Percentiles rank a stretch among this genome's conserved stretches.
phyloP scores from a whole-genome alignment of 2,888 invertebrate genomes.

The Synergus japonicus region DNA sequence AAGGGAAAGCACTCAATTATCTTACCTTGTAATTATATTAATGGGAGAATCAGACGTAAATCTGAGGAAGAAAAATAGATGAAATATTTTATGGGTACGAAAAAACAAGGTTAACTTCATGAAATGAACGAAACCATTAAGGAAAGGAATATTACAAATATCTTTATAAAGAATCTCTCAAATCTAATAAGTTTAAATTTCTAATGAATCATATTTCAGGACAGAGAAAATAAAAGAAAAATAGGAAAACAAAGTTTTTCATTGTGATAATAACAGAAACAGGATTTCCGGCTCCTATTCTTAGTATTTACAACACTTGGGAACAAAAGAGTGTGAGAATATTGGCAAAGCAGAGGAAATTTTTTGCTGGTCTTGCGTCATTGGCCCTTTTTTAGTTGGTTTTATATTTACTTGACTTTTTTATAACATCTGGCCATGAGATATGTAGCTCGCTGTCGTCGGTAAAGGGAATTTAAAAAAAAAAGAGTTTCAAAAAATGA shows the following conservation, averaged over 20 bases:
- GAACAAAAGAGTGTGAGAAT: slow-evolving; percentile 5
- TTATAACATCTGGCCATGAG: slow-evolving; percentile 1
- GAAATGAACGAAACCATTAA: background rate
- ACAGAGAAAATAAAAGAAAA: background rate
- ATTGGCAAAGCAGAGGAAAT: background rate
- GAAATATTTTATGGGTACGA: background rate
- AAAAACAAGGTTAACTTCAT: background rate
- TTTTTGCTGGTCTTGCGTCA: background rate
- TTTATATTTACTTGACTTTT: background rate
- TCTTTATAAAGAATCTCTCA: background rate
- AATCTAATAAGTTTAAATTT: background rate
- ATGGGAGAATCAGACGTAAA: background rate
- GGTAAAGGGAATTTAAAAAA: background rate
- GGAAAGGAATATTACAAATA: background rate
- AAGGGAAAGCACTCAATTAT: background rate
- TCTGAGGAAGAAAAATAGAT: background rate
- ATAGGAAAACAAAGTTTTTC: background rate
- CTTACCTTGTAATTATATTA: background rate
- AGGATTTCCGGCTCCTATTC: background rate
- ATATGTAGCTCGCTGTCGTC: background rate
- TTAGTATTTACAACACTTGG: background rate
- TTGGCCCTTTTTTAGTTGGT: background rate
- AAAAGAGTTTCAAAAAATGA: background rate
- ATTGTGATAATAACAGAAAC: background rate
- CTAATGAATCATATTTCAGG: background rate